Evolutionary conservation across 1,140 invertebrate genomes (phyloP).

Genomic region (Drosophila willistoni): DNA sequence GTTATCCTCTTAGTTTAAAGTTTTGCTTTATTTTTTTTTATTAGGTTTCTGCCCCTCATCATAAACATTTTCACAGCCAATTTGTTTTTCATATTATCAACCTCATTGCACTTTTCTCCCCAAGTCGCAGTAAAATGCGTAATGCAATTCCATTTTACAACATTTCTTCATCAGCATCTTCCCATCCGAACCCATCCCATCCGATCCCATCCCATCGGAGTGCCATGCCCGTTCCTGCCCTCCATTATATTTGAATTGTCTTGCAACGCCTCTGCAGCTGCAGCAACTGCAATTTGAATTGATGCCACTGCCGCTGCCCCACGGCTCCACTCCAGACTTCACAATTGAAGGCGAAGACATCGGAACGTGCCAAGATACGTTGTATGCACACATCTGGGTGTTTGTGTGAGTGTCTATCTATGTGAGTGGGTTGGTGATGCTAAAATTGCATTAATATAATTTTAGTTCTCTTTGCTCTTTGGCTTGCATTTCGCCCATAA

Average conservation of each 20-base stretch:
- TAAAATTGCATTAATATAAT: constrained; percentile 75
- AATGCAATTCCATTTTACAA: constrained; percentile 68
- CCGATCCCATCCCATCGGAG: too few species aligned
- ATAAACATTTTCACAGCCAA: constrained; percentile 52
- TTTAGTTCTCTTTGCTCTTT: constrained; percentile 5
- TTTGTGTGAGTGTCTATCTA: background rate
- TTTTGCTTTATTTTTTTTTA: constrained; percentile 16
- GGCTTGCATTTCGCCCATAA: constrained; percentile 13
- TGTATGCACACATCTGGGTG: constrained; percentile 13
- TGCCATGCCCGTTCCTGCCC: background rate
- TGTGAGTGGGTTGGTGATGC: constrained; percentile 45
- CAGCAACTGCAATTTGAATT: constrained; percentile 54
- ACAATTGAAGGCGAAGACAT: constrained; percentile 19
- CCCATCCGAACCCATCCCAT: background rate
- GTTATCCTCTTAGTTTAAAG: constrained; percentile 32
- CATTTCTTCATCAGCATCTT: constrained; percentile 47
- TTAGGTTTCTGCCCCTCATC: background rate
- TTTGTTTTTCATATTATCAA: constrained; percentile 57
- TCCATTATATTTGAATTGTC: constrained; percentile 31
- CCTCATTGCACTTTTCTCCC: constrained; percentile 21
- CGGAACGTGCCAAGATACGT: constrained; percentile 60
- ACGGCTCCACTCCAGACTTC: constrained; percentile 23
- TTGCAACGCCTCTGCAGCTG: constrained; percentile 20
- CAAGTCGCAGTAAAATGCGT: constrained; percentile 60
- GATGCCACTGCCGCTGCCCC: constrained; percentile 42